Base-by-base conservation (phyloP, 35 echinoderm and acorn worm species). In the Heliocidaris tuberculata region DNA sequence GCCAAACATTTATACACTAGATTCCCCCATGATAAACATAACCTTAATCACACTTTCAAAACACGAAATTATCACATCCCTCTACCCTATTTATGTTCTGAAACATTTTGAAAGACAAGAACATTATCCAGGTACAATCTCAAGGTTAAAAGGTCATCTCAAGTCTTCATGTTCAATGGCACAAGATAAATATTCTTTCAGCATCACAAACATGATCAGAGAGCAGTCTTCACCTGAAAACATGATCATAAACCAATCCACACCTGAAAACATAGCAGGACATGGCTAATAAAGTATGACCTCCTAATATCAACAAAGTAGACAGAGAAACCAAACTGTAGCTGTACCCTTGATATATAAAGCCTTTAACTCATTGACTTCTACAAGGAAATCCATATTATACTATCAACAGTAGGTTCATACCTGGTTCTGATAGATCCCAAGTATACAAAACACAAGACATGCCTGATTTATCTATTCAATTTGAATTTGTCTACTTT, bases 71-170 rank as follows among this genome's bases (percentile, higher is more conserved):
- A 78, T 19, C 21, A 78, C 65, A 78, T 78, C 65, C 65, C 65
- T 78, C 19, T 21, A 19, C 19, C 65, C 27, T 78, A 78, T 78
- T 24, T 27, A 5, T 5, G 21, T 78, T 78, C 65, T 78, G 4
- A 78, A 78, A 78, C 65, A 78, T 78, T 78, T 78, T 78, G 65
- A 78, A 78, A 78, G n/a, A 78, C 65, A 78, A 19, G 65, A n/a
- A 19, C n/a, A n/a, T n/a, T n/a, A n/a, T n/a, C n/a, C n/a, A n/a
- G n/a, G n/a, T n/a, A n/a, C 17, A 24, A 78, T 78, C 65, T 78
- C 17, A 6, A 42, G 61, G 61, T 71, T 71, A 7, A 71, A 71
- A 71, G 65, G 65, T 0, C 27, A 78, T 78, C 65, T 78, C 21
- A 78, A 27, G 65, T 78, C 65, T n/a, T 78, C 65, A 78, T 27